Evolutionary conservation across 2,797 vertebrate genomes (phyloP).

Genomic region (Chelon auratus): DNA sequence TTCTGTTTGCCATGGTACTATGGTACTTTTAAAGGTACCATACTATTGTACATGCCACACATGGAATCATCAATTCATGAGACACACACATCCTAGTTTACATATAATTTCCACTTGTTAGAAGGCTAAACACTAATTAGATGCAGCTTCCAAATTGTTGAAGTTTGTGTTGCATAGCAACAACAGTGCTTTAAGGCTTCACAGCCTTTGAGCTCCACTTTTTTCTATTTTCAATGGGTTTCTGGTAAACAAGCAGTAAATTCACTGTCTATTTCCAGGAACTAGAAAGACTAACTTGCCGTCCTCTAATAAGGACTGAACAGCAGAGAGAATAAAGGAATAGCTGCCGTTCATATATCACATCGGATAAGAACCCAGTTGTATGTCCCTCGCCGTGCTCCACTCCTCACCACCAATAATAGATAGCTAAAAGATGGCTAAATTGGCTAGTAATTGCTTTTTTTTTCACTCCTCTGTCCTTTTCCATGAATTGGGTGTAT

Average conservation of each 20-base stretch:
- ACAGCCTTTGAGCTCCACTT: conserved; percentile 29
- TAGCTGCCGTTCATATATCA: conserved; percentile 12
- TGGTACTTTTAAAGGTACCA: no score
- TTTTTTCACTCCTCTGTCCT: conserved; percentile 24
- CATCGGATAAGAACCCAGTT: conserved; percentile 31
- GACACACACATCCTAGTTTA: no score
- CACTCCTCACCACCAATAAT: conserved; percentile 22
- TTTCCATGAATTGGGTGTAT: conserved; percentile 39
- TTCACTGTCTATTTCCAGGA: conserved; percentile 14
- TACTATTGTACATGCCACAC: no score
- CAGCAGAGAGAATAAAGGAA: conserved; percentile 17
- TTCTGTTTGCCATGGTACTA: no score
- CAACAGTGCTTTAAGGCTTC: conserved; percentile 27
- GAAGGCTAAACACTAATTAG: conserved; percentile 22
- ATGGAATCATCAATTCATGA: no score
- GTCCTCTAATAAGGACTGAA: conserved; percentile 1
- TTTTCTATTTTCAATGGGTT: conserved; percentile 20
- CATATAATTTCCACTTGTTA: no score
- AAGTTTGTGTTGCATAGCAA: conserved; percentile 58
- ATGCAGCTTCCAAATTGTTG: conserved; percentile 22
- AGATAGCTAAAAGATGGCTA: conserved; percentile 24
- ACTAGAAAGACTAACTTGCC: conserved; percentile 2
- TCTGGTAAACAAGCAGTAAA: conserved; percentile 15
- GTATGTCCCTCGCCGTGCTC: conserved; percentile 5
- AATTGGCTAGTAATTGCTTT: conserved; percentile 51